Evolutionary conservation across 2,888 invertebrate genomes (phyloP).

Genomic region (Drosophila mimica): DNA sequence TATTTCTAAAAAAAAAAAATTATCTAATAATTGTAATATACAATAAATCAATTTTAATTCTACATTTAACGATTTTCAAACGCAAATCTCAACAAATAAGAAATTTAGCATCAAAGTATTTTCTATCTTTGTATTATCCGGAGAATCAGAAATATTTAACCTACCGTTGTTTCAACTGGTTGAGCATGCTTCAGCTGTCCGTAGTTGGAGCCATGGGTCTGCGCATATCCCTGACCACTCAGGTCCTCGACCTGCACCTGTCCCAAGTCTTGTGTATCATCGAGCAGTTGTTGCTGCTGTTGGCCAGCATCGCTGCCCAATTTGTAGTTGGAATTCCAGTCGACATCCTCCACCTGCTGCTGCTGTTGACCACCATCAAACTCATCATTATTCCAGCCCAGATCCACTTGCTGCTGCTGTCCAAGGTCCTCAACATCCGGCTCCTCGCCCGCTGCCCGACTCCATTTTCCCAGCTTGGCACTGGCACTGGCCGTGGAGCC

Average conservation of each 20-base stretch:
- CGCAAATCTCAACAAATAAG: background rate
- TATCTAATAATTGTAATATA: background rate
- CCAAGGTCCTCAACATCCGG: constrained; percentile 55
- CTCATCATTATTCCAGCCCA: constrained; percentile 40
- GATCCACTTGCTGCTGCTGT: constrained; percentile 40
- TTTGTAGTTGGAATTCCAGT: constrained; percentile 40
- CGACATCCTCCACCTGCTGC: constrained; percentile 25
- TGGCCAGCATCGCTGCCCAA: constrained; percentile 39
- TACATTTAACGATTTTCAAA: background rate
- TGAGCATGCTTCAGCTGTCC: constrained; percentile 37
- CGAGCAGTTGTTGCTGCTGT: constrained; percentile 49
- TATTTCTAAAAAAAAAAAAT: background rate
- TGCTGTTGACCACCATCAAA: constrained; percentile 51
- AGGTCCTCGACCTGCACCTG: constrained; percentile 60
- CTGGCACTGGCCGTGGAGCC: constrained; percentile 60
- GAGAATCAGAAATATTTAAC: background rate
- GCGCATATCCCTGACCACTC: constrained; percentile 18
- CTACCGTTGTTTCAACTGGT: constrained; percentile 51
- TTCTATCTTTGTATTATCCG: background rate
- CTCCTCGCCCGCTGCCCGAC: constrained; percentile 52
- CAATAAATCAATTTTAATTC: background rate
- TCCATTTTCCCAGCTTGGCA: constrained; percentile 59
- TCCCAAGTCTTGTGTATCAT: constrained; percentile 25
- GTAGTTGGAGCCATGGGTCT: constrained; percentile 18
- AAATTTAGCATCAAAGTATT: background rate